Conservation (phyloP, 2,797 vertebrate species). For the Anniella stebbinsi region DNA sequence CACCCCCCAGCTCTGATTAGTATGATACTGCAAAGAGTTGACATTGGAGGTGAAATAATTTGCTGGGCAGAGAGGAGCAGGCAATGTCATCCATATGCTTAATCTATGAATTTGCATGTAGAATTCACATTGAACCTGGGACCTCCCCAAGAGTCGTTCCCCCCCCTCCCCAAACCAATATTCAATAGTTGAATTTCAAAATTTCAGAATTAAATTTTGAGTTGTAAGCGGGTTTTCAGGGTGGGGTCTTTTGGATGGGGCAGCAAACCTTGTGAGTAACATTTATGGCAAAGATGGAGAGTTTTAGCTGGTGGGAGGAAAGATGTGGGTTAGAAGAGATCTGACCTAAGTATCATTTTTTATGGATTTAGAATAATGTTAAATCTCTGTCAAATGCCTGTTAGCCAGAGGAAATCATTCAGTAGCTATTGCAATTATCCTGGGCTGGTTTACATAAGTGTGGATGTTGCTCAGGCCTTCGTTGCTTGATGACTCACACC, state of each 20-base stretch:
- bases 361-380: neutral
- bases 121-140: too few species aligned
- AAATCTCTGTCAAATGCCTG: too few species aligned
- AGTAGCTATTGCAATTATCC: neutral
- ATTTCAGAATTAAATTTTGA: neutral
- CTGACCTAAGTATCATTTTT: neutral
- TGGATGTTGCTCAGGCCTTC: neutral
- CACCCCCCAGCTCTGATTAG: neutral
- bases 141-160: too few species aligned
- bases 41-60: neutral
- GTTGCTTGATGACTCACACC: neutral
- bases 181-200: neutral
- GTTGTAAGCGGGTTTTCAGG: neutral
- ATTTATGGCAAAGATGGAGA: neutral
- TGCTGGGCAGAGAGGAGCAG: neutral
- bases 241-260: too few species aligned
- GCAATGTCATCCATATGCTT: neutral
- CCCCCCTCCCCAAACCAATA: neutral
- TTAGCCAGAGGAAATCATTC: neutral
- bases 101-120: neutral
- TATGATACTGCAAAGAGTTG: neutral
- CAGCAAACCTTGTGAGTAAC: neutral
- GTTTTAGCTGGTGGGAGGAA: neutral
- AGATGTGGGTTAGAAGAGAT: neutral
- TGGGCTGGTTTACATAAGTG: neutral